Percentiles rank a stretch among this genome's conserved stretches.
Evolutionary conservation across 1,140 invertebrate genomes (phyloP).

Genomic region (Coelopa frigida): DNA sequence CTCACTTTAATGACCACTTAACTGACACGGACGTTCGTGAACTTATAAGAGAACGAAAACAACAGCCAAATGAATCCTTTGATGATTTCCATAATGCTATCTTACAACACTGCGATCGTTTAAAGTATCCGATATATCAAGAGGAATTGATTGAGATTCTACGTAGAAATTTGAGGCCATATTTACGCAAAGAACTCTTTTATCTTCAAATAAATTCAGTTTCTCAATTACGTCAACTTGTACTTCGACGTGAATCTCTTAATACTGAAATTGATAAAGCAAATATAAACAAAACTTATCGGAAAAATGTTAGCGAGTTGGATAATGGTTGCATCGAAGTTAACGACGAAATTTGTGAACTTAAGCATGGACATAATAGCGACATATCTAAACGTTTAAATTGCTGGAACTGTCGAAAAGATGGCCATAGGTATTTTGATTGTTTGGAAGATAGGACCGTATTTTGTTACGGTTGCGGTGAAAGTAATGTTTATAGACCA

Average conservation of each 20-base stretch:
- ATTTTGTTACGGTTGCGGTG: slow-evolving; percentile 13
- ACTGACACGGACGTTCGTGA: not conserved
- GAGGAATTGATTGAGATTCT: not conserved
- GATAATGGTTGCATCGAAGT: too few relatives aligned
- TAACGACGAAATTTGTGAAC: too few relatives aligned
- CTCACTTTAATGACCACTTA: not conserved
- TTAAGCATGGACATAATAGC: too few relatives aligned
- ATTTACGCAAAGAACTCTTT: not conserved
- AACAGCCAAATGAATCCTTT: not conserved
- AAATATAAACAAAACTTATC: too few relatives aligned
- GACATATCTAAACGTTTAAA: too few relatives aligned
- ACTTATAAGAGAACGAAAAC: slow-evolving; percentile 2
- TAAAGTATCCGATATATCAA: not conserved
- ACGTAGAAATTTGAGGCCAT: not conserved
- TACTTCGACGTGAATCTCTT: too few relatives aligned
- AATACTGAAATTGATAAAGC: too few relatives aligned
- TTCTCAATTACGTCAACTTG: too few relatives aligned
- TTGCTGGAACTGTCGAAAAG: slow-evolving; percentile 13
- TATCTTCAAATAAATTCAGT: slow-evolving; percentile 2
- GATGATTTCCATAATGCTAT: slow-evolving; percentile 4
- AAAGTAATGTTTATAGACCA: slow-evolving; percentile 4
- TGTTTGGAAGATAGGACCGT: slow-evolving; percentile 8
- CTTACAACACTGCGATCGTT: not conserved
- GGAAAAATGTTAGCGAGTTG: too few relatives aligned
- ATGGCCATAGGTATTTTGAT: slow-evolving; percentile 9